A percentile compares a stretch with the other conserved stretches of the same genome.
Evolutionary conservation across 2,797 vertebrate species (phyloP).

Genomic region (Lacerta agilis): DNA sequence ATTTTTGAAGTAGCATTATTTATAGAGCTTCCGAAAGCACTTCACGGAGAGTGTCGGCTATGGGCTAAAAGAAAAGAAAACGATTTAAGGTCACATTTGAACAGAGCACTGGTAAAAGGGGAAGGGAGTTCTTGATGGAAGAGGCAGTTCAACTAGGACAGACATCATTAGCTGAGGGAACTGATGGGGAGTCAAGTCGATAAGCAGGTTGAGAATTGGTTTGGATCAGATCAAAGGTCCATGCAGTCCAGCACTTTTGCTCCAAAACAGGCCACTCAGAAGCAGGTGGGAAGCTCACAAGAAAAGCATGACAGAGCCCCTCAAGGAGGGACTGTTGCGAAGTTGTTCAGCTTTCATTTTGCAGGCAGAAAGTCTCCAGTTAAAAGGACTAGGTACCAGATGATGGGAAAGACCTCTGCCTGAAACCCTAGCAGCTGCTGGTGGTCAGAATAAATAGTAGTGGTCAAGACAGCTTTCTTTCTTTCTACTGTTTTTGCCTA

Average conservation of each 20-base stretch:
- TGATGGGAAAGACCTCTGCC: neutral
- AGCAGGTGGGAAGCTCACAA: neutral
- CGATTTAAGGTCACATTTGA: conserved; percentile 29
- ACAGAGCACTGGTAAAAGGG: neutral
- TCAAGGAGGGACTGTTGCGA: neutral
- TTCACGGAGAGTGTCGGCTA: conserved; percentile 7
- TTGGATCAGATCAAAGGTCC: neutral
- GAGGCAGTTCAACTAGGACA: conserved; percentile 1
- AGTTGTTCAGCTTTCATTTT: neutral
- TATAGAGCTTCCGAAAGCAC: conserved; percentile 26
- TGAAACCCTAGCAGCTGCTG: neutral
- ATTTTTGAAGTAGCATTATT: conserved; percentile 37
- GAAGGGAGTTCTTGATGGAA: conserved; percentile 18
- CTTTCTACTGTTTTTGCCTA: neutral
- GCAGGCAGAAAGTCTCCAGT: neutral
- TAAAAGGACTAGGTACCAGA: neutral
- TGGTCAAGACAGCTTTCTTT: neutral
- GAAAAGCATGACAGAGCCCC: neutral
- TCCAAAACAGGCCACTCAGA: neutral
- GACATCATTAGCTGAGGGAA: neutral
- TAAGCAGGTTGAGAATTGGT: conserved; percentile 6
- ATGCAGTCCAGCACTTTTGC: neutral
- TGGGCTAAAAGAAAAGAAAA: conserved; percentile 6
- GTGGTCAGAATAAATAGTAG: neutral
- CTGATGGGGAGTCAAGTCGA: neutral